These are phyloP conservation scores for Cotesia vestalis DNA, from an alignment of 1,140 invertebrate species.

Conservation along the genomic window DNA sequence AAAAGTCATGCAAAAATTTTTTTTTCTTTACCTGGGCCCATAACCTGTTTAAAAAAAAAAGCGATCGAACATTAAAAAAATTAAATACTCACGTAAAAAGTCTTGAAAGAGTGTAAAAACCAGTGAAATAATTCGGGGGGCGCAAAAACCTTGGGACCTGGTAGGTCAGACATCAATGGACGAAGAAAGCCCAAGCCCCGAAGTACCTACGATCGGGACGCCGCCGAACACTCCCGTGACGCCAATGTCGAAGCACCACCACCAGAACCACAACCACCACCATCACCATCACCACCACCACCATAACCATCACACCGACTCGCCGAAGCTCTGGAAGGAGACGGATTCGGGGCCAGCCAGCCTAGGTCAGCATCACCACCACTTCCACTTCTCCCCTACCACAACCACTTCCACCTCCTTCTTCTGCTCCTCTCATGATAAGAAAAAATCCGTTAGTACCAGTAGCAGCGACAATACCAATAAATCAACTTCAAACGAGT, in stretches of 20 bases:
- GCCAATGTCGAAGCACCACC: slow-evolving; percentile 61
- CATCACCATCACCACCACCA: slow-evolving; percentile 60
- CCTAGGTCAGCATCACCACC: slow-evolving; percentile 58
- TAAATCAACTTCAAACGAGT: slow-evolving; percentile 50
- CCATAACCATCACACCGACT: slow-evolving; percentile 60
- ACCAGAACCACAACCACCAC: slow-evolving; percentile 50
- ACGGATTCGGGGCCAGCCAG: slow-evolving; percentile 54
- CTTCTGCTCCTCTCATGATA: slow-evolving; percentile 51
- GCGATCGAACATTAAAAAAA: background rate
- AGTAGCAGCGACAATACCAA: slow-evolving; percentile 43
- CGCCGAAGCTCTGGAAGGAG: slow-evolving; percentile 48
- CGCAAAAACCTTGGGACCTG: slow-evolving; percentile 58
- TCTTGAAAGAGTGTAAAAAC: slow-evolving; percentile 34
- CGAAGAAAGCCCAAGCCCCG: slow-evolving; percentile 67
- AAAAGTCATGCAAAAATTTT: too few relatives aligned
- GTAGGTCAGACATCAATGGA: slow-evolving; percentile 66
- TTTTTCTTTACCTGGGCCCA: too few relatives aligned
- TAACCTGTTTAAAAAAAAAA: too few relatives aligned
- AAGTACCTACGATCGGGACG: slow-evolving; percentile 65
- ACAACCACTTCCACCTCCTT: slow-evolving; percentile 50
- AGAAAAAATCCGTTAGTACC: slow-evolving; percentile 27
- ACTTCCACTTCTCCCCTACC: slow-evolving; percentile 32
- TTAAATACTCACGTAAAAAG: background rate
- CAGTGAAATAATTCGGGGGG: slow-evolving; percentile 49
- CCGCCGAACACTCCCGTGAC: slow-evolving; percentile 67